phyloP scores from a whole-genome alignment of 2,113 vertebrate species.

The Grus americana region DNA sequence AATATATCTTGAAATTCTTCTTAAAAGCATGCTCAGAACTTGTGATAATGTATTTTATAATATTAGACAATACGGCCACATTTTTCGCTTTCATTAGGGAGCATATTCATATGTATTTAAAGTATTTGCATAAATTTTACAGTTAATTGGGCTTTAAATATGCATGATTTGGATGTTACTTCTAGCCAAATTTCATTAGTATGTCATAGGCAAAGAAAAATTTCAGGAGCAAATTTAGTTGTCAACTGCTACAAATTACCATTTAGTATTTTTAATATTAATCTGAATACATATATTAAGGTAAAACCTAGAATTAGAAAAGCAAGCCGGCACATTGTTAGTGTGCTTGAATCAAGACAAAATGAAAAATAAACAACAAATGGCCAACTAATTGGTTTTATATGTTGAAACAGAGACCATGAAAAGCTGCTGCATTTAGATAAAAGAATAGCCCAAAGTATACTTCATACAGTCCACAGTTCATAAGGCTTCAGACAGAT shows the following conservation, averaged over 20 bases:
- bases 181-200: slow-evolving; percentile 7
- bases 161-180: slow-evolving; percentile 18
- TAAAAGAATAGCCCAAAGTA: neutral
- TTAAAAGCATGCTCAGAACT: slow-evolving; percentile 14
- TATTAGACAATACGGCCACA: neutral
- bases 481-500: slow-evolving; percentile 50
- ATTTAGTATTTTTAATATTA: neutral
- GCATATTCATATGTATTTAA: neutral
- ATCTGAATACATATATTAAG: neutral
- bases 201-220: neutral
- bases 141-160: slow-evolving; percentile 51
- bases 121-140: slow-evolving; percentile 42
- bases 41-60: neutral
- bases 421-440: neutral
- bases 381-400: neutral
- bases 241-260: neutral
- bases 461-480: neutral
- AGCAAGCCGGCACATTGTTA: neutral
- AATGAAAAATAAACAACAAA: slow-evolving; percentile 5
- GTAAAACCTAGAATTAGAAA: neutral
- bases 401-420: neutral
- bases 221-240: neutral
- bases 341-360: neutral
- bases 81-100: neutral
- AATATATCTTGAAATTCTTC: neutral